Evolutionary conservation across 2,797 vertebrate genomes (phyloP).

Genomic region (Syncerus caffer): DNA sequence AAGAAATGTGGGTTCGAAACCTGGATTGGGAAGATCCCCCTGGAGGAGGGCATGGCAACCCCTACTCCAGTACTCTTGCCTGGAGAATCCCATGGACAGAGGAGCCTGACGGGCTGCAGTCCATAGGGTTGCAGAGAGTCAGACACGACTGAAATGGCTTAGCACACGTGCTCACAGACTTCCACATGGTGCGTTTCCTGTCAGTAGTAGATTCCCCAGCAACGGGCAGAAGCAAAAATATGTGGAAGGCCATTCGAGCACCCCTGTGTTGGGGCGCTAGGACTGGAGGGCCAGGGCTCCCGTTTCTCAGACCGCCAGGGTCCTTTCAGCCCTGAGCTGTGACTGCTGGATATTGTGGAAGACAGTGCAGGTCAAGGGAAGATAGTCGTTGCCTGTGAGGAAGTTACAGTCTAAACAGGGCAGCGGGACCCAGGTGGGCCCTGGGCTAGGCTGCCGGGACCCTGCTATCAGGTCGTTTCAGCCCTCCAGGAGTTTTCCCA

Average conservation of each 20-base stretch:
- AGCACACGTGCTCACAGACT: not conserved
- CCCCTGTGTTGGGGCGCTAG: accelerated
- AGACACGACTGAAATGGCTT: not conserved
- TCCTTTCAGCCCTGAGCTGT: not conserved
- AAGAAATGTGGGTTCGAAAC: not conserved
- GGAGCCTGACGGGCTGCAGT: not conserved
- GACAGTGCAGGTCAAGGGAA: not conserved
- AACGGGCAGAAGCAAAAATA: not conserved
- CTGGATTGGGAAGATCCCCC: not conserved
- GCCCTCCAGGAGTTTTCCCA: not conserved
- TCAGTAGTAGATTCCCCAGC: not conserved
- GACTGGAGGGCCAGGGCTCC: not conserved
- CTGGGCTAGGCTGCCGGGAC: not conserved
- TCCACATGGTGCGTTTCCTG: not conserved
- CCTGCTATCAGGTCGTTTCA: not conserved
- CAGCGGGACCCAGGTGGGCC: not conserved
- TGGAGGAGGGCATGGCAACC: not conserved
- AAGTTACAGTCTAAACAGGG: not conserved
- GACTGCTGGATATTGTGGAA: not conserved
- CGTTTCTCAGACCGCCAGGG: not conserved
- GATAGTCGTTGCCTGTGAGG: not conserved
- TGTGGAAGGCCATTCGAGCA: not conserved
- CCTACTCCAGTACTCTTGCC: not conserved
- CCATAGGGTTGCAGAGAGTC: not conserved
- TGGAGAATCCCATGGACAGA: not conserved